Evolutionary conservation across 2,113 vertebrate genomes (phyloP), one percentile per base, ranked within the genome.

Genomic region (Phaethornis superciliosus): DNA sequence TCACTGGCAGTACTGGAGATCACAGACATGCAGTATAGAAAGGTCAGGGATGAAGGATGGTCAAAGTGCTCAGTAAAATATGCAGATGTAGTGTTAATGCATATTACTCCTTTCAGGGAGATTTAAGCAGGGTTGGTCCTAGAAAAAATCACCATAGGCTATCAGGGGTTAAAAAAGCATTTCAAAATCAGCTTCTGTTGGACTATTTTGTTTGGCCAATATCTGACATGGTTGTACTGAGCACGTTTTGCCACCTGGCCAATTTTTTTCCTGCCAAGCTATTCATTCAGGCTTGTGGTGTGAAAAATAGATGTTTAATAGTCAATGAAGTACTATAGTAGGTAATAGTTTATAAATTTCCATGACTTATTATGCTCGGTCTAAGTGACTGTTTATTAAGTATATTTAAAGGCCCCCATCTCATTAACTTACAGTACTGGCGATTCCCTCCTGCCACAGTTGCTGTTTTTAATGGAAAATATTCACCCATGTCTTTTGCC

Each of bases 311-410:
- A 96, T 96, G 95, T 97, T 97, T 98, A 98, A 97, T 97, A 97
- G 96, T 94, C 96, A 96, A 94, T 96, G 96, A 97, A 98, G 97
- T 94, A 96, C 92, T 93, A 72, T 92, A 95, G 95, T 92, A 72
- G 94, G 94, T 90, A 97, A 97, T 97, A 98, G 97, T 97, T 97
- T 98, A 96, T 98, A 97, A 97, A 97, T 97, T 97, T 97, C 93
- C 95, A 96, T 97, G 95, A 98, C 96, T 97, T 98, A 97, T 94
- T 98, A 98, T 94, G 86, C 13, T 87, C 71, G 87, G 86, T 88
- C 76, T 97, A 97, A 95, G 96, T 95, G 94, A 93, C 95, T 97
- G 82, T 98, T 97, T 97, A 97, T 97, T 96, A 96, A 96, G 94
- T 81, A 37, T 81, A 95, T 97, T 97, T 97, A 98, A 97, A 96